Evolutionary conservation across 2,888 invertebrate genomes (phyloP).

Genomic region (Syrista parreyssii): DNA sequence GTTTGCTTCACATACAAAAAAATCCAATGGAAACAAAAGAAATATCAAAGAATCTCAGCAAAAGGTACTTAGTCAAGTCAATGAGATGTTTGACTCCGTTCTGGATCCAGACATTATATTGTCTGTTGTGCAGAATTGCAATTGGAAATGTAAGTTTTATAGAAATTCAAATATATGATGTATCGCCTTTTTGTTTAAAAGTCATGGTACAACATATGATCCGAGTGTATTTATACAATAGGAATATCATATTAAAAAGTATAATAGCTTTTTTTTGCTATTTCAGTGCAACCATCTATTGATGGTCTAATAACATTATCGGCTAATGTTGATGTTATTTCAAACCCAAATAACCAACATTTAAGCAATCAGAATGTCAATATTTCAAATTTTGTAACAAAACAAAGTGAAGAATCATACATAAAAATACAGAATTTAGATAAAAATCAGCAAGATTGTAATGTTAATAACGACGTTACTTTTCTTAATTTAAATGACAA

Average conservation of each 20-base stretch:
- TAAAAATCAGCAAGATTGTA: constrained; percentile 4
- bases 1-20: constrained; percentile 25
- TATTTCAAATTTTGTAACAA: constrained; percentile 12
- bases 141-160: constrained; percentile 51
- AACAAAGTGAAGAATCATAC: not conserved
- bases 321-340: constrained; percentile 30
- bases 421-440: constrained; percentile 1
- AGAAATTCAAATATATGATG: not conserved
- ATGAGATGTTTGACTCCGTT: constrained; percentile 50
- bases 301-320: constrained; percentile 45
- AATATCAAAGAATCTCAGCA: constrained; percentile 33
- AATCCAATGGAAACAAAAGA: constrained; percentile 29
- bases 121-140: constrained; percentile 46
- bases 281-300: constrained; percentile 43
- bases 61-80: constrained; percentile 36
- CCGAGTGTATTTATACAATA: not conserved
- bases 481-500: constrained; percentile 25
- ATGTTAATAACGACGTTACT: not conserved
- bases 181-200: constrained; percentile 7
- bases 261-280: not conserved
- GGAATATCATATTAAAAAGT: not conserved
- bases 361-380: not conserved
- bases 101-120: constrained; percentile 50
- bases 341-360: constrained; percentile 7
- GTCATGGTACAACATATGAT: not conserved